phyloP scores from a whole-genome alignment of 2,888 invertebrate species.

The Oscheius sp. region DNA sequence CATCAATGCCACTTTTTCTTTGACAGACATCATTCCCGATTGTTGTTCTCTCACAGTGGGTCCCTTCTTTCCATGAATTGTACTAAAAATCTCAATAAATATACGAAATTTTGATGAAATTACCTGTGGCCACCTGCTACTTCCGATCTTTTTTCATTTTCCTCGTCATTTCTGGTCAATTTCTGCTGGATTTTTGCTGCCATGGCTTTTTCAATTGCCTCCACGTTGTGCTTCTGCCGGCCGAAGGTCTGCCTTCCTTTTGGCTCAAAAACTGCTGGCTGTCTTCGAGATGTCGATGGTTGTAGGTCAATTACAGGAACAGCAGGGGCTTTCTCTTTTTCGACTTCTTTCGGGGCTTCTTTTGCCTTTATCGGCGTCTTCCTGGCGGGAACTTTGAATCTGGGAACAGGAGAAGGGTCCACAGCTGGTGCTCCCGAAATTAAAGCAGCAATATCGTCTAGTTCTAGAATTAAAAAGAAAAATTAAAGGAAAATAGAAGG shows the following conservation, averaged over 20 bases:
- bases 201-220: background rate
- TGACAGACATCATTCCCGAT: background rate
- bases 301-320: too few species aligned
- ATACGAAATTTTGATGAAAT: too few species aligned
- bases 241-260: background rate
- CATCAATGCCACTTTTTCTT: background rate
- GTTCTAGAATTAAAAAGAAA: background rate
- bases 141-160: background rate
- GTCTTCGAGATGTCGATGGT: too few species aligned
- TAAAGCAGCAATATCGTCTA: background rate
- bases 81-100: background rate
- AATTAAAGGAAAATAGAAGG: too few species aligned
- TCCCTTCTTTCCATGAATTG: slow-evolving; percentile 14
- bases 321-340: too few species aligned
- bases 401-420: background rate
- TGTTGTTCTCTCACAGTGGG: background rate
- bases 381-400: background rate
- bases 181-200: background rate
- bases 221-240: background rate
- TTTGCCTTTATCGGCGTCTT: too few species aligned
- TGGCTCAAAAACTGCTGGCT: too few species aligned
- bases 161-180: background rate
- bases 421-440: background rate
- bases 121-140: background rate
- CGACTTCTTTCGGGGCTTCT: too few species aligned